phyloP scores from a whole-genome alignment of 2,888 invertebrate species.

The Heterodera filipjevi region DNA sequence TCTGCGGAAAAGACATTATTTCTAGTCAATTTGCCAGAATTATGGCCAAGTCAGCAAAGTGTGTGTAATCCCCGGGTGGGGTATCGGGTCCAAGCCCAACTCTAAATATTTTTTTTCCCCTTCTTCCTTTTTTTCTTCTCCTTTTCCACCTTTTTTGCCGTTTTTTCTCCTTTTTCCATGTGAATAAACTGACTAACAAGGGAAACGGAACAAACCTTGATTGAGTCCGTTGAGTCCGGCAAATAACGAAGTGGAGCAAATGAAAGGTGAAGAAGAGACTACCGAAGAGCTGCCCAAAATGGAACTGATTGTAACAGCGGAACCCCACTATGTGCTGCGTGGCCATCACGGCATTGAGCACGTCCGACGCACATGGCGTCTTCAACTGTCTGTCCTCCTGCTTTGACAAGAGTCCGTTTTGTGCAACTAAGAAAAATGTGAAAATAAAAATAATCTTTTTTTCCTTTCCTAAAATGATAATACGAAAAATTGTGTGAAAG shows the following conservation, averaged over 20 bases:
- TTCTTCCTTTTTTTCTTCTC: too few relatives aligned
- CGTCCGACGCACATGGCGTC: slow-evolving; percentile 63
- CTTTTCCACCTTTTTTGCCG: too few relatives aligned
- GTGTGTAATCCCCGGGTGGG: too few relatives aligned
- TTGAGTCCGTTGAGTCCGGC: slow-evolving; percentile 30
- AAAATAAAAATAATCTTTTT: too few relatives aligned
- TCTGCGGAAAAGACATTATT: too few relatives aligned
- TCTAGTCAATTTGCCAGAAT: too few relatives aligned
- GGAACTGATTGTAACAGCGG: not conserved
- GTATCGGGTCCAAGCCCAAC: too few relatives aligned
- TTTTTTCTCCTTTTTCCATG: too few relatives aligned
- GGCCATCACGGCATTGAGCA: slow-evolving; percentile 61
- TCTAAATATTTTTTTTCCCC: too few relatives aligned
- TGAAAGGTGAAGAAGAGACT: slow-evolving; percentile 27
- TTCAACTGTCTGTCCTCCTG: slow-evolving; percentile 40
- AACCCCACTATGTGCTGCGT: slow-evolving; percentile 53
- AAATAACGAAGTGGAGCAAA: slow-evolving; percentile 36
- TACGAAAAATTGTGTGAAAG: slow-evolving; percentile 41
- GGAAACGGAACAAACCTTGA: too few relatives aligned
- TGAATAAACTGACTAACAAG: too few relatives aligned
- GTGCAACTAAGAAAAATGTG: slow-evolving; percentile 35
- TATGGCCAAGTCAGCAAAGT: too few relatives aligned
- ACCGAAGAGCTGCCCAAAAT: not conserved
- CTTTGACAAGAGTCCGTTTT: slow-evolving; percentile 34
- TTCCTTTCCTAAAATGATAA: not conserved